These are phyloP conservation scores for Palythoa grandiflora DNA, from an alignment of 92 coral and sea anemone species.

Conservation along the genomic window DNA sequence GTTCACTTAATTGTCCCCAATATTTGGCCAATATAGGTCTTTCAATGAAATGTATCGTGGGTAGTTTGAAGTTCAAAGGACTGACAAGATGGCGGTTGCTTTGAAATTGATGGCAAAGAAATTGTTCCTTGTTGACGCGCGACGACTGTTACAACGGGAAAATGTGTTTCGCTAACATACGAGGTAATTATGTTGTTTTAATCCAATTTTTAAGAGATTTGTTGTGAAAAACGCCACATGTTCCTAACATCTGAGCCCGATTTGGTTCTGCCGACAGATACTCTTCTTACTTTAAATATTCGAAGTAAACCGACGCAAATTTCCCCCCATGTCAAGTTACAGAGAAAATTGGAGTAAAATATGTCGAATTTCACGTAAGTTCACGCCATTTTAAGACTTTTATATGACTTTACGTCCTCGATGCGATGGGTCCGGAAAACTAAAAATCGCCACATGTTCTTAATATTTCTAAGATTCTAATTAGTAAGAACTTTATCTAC, in stretches of 20 bases:
- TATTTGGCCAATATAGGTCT: neutral
- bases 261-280: neutral
- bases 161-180: neutral
- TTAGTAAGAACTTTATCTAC: conserved; percentile 1
- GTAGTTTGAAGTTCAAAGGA: conserved; percentile 14
- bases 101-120: conserved; percentile 7
- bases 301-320: conserved; percentile 8
- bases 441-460: conserved; percentile 11
- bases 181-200: neutral
- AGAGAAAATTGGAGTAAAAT: neutral
- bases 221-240: neutral
- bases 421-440: neutral
- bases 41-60: neutral
- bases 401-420: neutral
- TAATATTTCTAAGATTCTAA: too few relatives aligned
- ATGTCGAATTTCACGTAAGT: neutral
- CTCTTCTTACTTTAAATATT: neutral
- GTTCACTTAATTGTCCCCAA: neutral
- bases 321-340: neutral
- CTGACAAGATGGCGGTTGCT: neutral
- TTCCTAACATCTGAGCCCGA: neutral
- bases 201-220: neutral
- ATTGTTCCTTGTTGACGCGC: neutral
- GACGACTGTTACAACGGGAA: neutral
- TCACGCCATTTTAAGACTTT: neutral